Evolutionary conservation across 2,797 vertebrate genomes (phyloP).

Genomic region (Oreochromis grahami): DNA sequence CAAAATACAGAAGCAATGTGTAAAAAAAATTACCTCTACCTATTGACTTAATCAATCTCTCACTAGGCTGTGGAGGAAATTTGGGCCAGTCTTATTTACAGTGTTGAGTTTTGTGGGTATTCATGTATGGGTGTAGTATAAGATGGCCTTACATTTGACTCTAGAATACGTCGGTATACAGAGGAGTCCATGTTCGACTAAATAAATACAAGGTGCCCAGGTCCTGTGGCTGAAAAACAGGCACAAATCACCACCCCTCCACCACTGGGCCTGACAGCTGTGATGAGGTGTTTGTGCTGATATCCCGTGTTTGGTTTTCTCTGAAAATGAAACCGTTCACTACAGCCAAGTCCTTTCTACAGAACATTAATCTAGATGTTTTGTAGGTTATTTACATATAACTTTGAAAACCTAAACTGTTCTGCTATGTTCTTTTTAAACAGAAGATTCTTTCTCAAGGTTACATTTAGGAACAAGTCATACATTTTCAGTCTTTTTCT

Average conservation of each 20-base stretch:
- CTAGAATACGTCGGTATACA: too few relatives aligned
- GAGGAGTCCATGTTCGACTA: too few relatives aligned
- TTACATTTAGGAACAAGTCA: background rate
- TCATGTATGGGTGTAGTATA: background rate
- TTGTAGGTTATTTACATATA: background rate
- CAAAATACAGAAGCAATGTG: background rate
- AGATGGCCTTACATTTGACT: too few relatives aligned
- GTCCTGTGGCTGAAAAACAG: background rate
- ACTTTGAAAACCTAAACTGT: background rate
- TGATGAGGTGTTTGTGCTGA: background rate
- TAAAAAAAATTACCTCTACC: background rate
- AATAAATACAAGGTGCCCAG: accelerated
- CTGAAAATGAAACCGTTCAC: background rate
- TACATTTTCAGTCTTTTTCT: background rate
- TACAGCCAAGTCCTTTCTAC: background rate
- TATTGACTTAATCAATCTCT: too few relatives aligned
- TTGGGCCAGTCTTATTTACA: too few relatives aligned
- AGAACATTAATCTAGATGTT: background rate
- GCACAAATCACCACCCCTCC: background rate
- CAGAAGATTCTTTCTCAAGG: background rate
- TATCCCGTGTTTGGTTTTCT: background rate
- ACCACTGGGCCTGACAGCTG: background rate
- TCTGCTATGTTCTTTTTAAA: background rate
- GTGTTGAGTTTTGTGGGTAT: background rate
- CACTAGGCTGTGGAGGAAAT: too few relatives aligned